Evolutionary conservation across 2,888 invertebrate genomes (phyloP).

Genomic region (Heliconius sara): DNA sequence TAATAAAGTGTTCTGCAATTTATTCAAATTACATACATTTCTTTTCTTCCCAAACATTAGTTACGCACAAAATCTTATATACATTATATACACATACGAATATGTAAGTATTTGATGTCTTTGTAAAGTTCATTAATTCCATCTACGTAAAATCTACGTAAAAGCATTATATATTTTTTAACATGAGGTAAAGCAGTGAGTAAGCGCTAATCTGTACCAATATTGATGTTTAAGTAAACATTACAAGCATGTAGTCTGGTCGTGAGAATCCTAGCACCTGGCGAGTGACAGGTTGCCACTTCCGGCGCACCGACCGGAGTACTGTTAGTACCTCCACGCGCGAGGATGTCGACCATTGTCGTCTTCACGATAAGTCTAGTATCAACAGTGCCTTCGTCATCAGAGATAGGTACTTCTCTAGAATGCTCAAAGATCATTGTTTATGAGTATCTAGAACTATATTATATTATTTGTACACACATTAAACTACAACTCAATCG

Average conservation of each 20-base stretch:
- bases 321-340: conserved; percentile 29
- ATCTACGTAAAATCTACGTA: too few relatives aligned
- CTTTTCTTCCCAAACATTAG: neutral
- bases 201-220: conserved; percentile 7
- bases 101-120: neutral
- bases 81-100: neutral
- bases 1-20: conserved; percentile 6
- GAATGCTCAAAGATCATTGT: too few relatives aligned
- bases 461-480: too few relatives aligned
- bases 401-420: neutral
- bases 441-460: too few relatives aligned
- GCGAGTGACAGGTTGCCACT: conserved; percentile 24
- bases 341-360: conserved; percentile 34
- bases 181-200: neutral
- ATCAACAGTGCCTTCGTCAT: conserved; percentile 12
- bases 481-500: too few relatives aligned
- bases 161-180: too few relatives aligned
- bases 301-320: conserved; percentile 31
- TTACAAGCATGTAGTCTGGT: conserved; percentile 26
- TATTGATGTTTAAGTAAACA: conserved; percentile 23
- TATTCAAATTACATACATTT: neutral
- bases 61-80: neutral
- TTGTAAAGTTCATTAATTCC: too few relatives aligned
- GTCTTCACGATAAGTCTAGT: conserved; percentile 27
- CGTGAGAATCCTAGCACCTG: conserved; percentile 43